Evolutionary conservation across 1,140 invertebrate genomes (phyloP), one percentile per base, ranked within the genome.

Genomic region (Tetramorium simillimum): DNA sequence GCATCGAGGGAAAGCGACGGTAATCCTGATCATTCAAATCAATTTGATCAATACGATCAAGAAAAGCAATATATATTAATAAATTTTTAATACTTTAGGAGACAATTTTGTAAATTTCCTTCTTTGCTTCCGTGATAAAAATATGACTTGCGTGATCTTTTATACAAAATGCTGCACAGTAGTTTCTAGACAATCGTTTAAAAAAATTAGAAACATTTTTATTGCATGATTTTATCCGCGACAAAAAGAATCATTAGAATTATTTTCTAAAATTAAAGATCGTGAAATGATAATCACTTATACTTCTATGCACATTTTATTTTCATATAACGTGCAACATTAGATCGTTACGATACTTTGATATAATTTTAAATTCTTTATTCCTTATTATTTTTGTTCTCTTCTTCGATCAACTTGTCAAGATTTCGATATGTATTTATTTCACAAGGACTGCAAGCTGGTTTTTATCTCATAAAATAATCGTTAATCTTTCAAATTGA

Each of bases 1-100:
- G 91, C 95, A 96, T 88, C 94, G 96, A 33, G 94, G 95, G 85
- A 69, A 84, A 21, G 4, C n/a, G 10, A 73, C 51, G 80, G 80
- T 75, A 75, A 84, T 4, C 1, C 7, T 58, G 6, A 60, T 10
- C 6, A 33, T 43, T 21, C 7, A 2, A 43, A 5, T 72, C 12
- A 43, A 53, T 51, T 33, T 33, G 33, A 14, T 46, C 4, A 21
- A 33, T 21, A 6, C 9, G 33, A 16, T 49, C 1, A 43, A 9
- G 10, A 80, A 51, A 51, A 76, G 16, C 37, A 43, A 67, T 18
- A 43, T 21, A 28, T 28, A 62, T 56, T 18, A n/a, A 6, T 4
- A 24, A 28, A 46, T 43, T 76, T 24, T 18, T 40, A 62, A 33
- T n/a, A 62, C 4, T 62, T 33, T 28, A 62, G 33, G n/a, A 24